Conservation (phyloP, 35 echinoderm and acorn worm genomes). For the Hemicentrotus pulcherrimus region DNA sequence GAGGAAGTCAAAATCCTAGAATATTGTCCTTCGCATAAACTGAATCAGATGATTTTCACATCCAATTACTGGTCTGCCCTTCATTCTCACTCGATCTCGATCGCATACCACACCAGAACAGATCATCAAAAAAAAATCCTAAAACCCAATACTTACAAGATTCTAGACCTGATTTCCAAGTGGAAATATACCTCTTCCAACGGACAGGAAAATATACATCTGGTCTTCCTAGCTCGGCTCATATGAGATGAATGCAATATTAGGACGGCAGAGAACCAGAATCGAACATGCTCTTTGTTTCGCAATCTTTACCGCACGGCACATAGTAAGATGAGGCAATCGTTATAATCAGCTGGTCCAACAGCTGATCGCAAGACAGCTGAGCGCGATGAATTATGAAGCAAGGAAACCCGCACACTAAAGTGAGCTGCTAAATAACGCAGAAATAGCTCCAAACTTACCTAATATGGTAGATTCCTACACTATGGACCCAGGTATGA, state of each 20-base stretch:
- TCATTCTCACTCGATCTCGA: too few species aligned
- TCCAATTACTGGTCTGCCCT: too few species aligned
- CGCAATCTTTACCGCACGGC: conserved; percentile 48
- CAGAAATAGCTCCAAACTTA: background rate
- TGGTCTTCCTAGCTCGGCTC: background rate
- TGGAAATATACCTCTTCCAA: background rate
- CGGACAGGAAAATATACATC: background rate
- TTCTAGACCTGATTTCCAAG: background rate
- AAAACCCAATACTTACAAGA: background rate
- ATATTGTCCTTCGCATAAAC: too few species aligned
- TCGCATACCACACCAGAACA: too few species aligned
- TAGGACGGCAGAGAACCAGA: background rate
- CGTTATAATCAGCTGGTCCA: conserved; percentile 31
- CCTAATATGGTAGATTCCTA: background rate
- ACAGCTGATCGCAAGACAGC: conserved; percentile 44
- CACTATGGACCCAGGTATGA: background rate
- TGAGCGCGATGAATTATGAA: conserved; percentile 3
- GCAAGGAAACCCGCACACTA: background rate
- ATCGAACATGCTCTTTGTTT: conserved; percentile 24
- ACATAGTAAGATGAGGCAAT: background rate
- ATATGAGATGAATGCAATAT: background rate
- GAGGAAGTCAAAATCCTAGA: too few species aligned
- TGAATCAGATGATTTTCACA: too few species aligned
- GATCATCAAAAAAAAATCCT: too few species aligned
- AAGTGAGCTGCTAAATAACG: background rate